These are phyloP conservation scores for Drosophila nigromelanica DNA, from an alignment of 1,140 invertebrate genomes.

Conservation along the genomic window DNA sequence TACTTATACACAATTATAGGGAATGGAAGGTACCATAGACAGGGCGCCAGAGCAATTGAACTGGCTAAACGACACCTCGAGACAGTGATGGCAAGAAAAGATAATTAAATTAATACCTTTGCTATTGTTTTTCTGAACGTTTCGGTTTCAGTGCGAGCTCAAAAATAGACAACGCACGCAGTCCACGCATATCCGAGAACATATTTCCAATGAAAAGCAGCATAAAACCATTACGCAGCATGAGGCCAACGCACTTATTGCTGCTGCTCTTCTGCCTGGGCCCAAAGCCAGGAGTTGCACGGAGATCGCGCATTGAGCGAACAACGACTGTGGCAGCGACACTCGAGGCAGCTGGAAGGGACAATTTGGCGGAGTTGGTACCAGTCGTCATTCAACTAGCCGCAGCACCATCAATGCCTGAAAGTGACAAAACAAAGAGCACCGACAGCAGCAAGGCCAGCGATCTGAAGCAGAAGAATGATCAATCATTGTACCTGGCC, in stretches of 20 bases:
- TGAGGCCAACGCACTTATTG: conserved; percentile 43
- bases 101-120: conserved; percentile 60
- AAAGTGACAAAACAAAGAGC: conserved; percentile 53
- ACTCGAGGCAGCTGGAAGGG: conserved; percentile 22
- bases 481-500: conserved; percentile 52
- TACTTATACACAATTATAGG: conserved; percentile 42
- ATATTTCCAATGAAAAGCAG: conserved; percentile 54
- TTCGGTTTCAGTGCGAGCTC: conserved; percentile 25
- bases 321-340: conserved; percentile 1
- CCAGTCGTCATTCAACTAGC: conserved; percentile 39
- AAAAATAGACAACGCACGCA: conserved; percentile 43
- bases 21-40: conserved; percentile 6
- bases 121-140: conserved; percentile 41
- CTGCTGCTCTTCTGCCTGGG: conserved; percentile 17
- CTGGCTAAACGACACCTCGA: conserved; percentile 50
- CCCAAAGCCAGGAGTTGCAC: conserved; percentile 25
- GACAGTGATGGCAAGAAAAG: conserved; percentile 44
- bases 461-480: conserved; percentile 40
- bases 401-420: conserved; percentile 26
- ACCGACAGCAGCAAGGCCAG: conserved; percentile 38
- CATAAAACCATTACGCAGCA: conserved; percentile 46
- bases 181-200: conserved; percentile 14
- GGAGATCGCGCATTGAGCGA: conserved; percentile 28
- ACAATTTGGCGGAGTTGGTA: conserved; percentile 50
- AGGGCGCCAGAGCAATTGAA: conserved; percentile 34